Conservation (phyloP, 2,113 vertebrate genomes). For the Pyrgilauda ruficollis region DNA sequence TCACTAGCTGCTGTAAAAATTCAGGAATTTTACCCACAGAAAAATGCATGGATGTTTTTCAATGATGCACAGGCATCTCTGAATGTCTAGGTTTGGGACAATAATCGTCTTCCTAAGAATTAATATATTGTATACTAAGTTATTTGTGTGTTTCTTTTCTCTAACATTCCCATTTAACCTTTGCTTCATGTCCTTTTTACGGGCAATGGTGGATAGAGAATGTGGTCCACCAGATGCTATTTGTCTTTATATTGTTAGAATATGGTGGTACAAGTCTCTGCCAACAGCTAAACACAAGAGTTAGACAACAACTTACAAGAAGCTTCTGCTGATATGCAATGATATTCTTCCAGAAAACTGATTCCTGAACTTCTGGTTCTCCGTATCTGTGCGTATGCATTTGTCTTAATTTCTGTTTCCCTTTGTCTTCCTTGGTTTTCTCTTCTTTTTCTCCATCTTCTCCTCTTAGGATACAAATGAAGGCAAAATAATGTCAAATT, state of each 20-base stretch:
- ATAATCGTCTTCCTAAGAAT: neutral
- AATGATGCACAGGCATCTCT: neutral
- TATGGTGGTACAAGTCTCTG: neutral
- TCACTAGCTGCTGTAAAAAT: neutral
- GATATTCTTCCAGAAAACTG: conserved; percentile 94
- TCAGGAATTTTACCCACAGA: neutral
- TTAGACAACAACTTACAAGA: conserved; percentile 77
- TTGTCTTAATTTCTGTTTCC: conserved; percentile 80
- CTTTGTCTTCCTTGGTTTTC: conserved; percentile 79
- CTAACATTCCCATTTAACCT: neutral
- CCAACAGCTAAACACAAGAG: neutral
- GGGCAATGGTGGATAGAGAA: neutral
- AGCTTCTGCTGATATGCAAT: conserved; percentile 93
- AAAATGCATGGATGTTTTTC: neutral
- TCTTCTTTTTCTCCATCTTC: conserved; percentile 81
- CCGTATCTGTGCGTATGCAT: conserved; percentile 81
- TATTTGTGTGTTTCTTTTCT: neutral
- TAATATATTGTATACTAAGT: neutral
- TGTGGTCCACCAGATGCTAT: neutral
- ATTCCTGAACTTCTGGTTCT: conserved; percentile 89
- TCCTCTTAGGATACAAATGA: conserved; percentile 67
- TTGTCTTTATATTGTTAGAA: neutral
- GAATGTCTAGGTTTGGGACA: neutral
- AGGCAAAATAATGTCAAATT: neutral
- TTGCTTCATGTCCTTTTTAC: neutral